Percentiles rank a stretch among this genome's conserved stretches.
phyloP scores from a whole-genome alignment of 1,140 invertebrate genomes.

The Eciton burchellii region DNA sequence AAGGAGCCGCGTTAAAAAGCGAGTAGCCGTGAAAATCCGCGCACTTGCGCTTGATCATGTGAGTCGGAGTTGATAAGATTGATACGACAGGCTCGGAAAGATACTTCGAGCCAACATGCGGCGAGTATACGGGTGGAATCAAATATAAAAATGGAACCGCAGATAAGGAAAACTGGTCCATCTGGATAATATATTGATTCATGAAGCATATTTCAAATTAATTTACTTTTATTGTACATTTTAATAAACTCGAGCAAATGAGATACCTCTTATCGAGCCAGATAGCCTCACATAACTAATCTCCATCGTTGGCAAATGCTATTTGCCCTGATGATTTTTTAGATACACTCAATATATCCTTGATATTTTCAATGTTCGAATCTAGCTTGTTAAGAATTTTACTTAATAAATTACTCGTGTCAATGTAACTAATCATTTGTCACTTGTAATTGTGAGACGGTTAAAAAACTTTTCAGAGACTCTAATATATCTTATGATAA shows the following conservation, averaged over 20 bases:
- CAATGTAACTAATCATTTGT: too few relatives aligned
- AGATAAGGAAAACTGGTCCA: conserved; percentile 14
- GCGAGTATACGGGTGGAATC: not conserved
- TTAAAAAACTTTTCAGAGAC: too few relatives aligned
- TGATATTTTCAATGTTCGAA: too few relatives aligned
- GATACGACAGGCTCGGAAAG: not conserved
- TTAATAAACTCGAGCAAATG: not conserved
- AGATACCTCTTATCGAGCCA: not conserved
- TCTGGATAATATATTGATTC: not conserved
- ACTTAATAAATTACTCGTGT: too few relatives aligned
- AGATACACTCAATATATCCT: too few relatives aligned
- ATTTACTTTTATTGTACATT: conserved; percentile 21
- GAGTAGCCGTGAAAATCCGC: not conserved
- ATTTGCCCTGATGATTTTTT: conserved; percentile 9
- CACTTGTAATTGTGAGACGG: too few relatives aligned
- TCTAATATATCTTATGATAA: too few relatives aligned
- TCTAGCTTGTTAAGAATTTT: too few relatives aligned
- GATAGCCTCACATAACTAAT: conserved; percentile 3
- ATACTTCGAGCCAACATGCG: not conserved
- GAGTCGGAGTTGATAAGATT: not conserved
- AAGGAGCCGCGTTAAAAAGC: not conserved
- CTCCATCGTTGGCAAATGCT: not conserved
- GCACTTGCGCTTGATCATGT: not conserved
- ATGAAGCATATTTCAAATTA: not conserved
- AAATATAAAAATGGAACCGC: not conserved